Evolutionary conservation across 2,797 vertebrate genomes (phyloP).

Genomic region (Falco naumanni): DNA sequence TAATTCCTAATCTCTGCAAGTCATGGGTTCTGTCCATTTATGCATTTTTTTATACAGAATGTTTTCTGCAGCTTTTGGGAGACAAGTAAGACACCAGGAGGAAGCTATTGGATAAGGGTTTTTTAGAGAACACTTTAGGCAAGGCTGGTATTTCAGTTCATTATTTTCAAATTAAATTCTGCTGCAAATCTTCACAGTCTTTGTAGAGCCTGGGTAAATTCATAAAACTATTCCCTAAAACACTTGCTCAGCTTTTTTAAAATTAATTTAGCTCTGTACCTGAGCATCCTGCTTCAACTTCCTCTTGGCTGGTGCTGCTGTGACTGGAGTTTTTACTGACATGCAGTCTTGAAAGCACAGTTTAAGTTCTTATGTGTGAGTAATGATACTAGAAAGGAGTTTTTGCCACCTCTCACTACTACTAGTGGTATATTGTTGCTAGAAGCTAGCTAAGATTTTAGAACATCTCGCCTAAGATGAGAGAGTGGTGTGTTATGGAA

Average conservation of each 20-base stretch:
- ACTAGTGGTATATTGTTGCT: not conserved
- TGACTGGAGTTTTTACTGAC: not conserved
- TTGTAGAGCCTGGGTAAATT: not conserved
- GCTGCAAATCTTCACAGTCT: not conserved
- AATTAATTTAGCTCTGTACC: slow-evolving; percentile 24
- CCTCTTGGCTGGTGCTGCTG: not conserved
- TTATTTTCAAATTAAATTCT: slow-evolving; percentile 2
- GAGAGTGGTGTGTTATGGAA: fast-evolving
- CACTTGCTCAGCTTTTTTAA: slow-evolving; percentile 23
- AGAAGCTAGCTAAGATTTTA: not conserved
- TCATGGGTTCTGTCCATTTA: not conserved
- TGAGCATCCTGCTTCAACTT: not conserved
- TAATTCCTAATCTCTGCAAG: slow-evolving; percentile 24
- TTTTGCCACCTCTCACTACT: not conserved
- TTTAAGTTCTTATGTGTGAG: not conserved
- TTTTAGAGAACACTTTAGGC: not conserved
- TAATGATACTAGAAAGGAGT: not conserved
- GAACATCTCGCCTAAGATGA: not conserved
- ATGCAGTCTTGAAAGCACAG: not conserved
- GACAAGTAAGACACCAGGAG: not conserved
- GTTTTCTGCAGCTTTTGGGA: not conserved
- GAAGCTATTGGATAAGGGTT: not conserved
- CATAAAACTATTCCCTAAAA: not conserved
- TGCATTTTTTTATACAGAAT: not conserved
- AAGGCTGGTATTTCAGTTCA: not conserved